A percentile compares a stretch with the other conserved stretches of the same genome.
Evolutionary conservation across 2,888 invertebrate species (phyloP).

Genomic region (Drosophila mimetica): DNA sequence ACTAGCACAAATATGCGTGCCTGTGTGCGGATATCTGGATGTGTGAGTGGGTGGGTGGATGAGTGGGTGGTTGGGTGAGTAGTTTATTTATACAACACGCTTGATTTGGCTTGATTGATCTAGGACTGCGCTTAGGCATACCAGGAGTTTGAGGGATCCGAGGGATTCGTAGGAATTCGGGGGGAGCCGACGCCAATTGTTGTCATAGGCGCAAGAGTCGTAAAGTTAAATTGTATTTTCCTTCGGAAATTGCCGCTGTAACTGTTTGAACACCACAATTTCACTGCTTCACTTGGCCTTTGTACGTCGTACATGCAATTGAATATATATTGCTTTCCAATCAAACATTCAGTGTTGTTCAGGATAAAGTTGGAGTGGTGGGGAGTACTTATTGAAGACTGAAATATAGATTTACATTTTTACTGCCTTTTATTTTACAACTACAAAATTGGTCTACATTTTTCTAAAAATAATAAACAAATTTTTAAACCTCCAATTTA

Average conservation of each 20-base stretch:
- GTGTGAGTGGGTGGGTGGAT: not conserved
- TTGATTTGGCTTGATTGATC: slow-evolving; percentile 52
- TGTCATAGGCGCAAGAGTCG: slow-evolving; percentile 45
- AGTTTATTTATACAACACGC: slow-evolving; percentile 48
- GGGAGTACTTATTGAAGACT: not conserved
- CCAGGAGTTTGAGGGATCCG: slow-evolving; percentile 8
- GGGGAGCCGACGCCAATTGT: slow-evolving; percentile 19
- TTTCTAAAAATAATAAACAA: too few relatives aligned
- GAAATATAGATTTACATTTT: not conserved
- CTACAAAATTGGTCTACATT: too few relatives aligned
- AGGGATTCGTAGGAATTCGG: not conserved
- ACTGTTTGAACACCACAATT: slow-evolving; percentile 17
- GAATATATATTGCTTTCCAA: slow-evolving; percentile 5
- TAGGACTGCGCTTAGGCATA: not conserved
- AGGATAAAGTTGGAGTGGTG: not conserved
- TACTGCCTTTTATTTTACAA: too few relatives aligned
- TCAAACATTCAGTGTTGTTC: slow-evolving; percentile 2
- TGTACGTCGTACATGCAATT: slow-evolving; percentile 7
- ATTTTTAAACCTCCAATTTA: too few relatives aligned
- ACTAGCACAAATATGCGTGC: slow-evolving; percentile 30
- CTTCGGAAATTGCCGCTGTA: slow-evolving; percentile 26
- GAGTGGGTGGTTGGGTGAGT: slow-evolving; percentile 12
- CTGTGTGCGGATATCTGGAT: not conserved
- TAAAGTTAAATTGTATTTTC: slow-evolving; percentile 41
- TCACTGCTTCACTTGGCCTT: not conserved